These are phyloP conservation scores for Herpetotheres cachinnans DNA, from an alignment of 2,113 vertebrate genomes.

Conservation along the genomic window DNA sequence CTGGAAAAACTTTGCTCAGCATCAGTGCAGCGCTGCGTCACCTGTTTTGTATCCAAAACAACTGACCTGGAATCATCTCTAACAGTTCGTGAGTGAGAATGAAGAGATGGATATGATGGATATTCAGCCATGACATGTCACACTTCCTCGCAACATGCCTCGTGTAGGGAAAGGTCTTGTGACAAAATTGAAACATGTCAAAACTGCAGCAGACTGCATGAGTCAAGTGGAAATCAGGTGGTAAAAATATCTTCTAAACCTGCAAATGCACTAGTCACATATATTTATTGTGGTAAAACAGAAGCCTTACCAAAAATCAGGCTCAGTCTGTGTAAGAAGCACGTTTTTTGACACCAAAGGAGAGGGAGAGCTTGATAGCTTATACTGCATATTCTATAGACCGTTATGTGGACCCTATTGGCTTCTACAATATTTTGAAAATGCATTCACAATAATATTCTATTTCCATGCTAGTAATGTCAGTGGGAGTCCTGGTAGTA, in stretches of 20 bases:
- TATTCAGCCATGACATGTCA: not conserved
- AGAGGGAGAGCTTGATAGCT: not conserved
- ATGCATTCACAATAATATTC: slow-evolving; percentile 60
- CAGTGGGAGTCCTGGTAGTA: slow-evolving; percentile 58
- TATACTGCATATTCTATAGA: not conserved
- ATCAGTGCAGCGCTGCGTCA: not conserved
- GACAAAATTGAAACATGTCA: not conserved
- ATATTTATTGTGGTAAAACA: not conserved
- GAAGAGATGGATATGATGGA: not conserved
- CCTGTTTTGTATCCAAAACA: not conserved
- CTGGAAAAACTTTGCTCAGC: not conserved
- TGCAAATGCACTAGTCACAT: not conserved
- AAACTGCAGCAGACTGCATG: not conserved
- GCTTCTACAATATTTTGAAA: slow-evolving; percentile 63
- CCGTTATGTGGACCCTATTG: slow-evolving; percentile 13
- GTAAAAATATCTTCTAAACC: not conserved
- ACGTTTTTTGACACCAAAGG: not conserved
- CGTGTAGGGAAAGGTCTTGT: not conserved
- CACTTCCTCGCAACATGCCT: not conserved
- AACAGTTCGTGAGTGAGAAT: not conserved
- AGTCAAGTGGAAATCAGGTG: slow-evolving; percentile 19
- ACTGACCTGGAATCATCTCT: slow-evolving; percentile 1
- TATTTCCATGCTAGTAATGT: slow-evolving; percentile 57
- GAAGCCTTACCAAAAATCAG: not conserved
- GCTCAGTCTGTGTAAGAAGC: not conserved